Evolutionary conservation across 2,888 invertebrate species (phyloP), one percentile per base, ranked within the genome.

Genomic region (Adela reaumurella): DNA sequence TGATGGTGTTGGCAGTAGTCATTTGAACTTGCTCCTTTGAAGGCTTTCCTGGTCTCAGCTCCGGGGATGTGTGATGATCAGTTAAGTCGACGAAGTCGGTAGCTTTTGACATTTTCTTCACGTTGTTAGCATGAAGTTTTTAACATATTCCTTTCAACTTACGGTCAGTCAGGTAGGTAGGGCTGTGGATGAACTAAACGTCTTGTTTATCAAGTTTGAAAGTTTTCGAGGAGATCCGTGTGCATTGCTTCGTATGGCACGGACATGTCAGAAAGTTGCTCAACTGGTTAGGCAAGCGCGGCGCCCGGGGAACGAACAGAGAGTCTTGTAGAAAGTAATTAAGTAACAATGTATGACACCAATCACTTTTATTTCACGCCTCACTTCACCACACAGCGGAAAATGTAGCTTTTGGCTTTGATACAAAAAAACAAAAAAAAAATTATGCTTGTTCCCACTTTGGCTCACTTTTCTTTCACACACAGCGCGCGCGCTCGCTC

Each of bases 1-100:
- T 70, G 11, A 35, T 14, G 3, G 35, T 35, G 35, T 35, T 35
- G 35, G 14, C 14, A 3, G 35, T 35, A 8, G n/a, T 35, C 35
- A 35, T 35, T 14, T 35, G 35, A 14, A 8, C 14, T 14, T 35
- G 35, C 35, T 35, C 35, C 35, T 35, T 35, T 14, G 35, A 8
- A 4, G 35, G 35, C 14, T 35, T 35, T 14, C 11, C 8, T 4
- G 3, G 4, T 8, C 11, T 8, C 3, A 35, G n/a, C 11, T 3
- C n/a, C 3, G 35, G 3, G 11, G 35, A 14, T 11, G 14, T 3
- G 11, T 8, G 35, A 14, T 35, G 35, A 8, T 14, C 11, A 14
- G 35, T 35, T 8, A 14, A 14, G 14, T 35, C 35, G n/a, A 35
- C 35, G 14, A 35, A 35, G 11, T 35, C 35, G 8, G 14, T 35